These are phyloP conservation scores for Leucoraja erinaceus DNA, from an alignment of 2,113 vertebrate genomes.

Conservation along the genomic window DNA sequence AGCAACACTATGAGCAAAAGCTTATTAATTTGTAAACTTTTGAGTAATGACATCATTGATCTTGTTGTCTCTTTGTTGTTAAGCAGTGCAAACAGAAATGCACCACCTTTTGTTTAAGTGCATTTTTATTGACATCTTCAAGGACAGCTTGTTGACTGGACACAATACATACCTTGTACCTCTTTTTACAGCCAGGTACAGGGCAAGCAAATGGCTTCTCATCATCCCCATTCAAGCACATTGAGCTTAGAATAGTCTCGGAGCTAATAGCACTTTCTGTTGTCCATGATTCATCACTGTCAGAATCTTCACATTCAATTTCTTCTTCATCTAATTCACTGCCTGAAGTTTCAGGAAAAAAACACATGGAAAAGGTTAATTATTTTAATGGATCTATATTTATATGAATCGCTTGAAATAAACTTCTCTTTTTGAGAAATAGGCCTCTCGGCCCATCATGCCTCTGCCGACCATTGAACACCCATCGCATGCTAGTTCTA, in stretches of 20 bases:
- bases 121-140: constrained; percentile 41
- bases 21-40: constrained; percentile 49
- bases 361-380: neutral
- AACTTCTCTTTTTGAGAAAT: neutral
- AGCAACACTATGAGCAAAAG: constrained; percentile 55
- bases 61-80: neutral
- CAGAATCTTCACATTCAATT: constrained; percentile 56
- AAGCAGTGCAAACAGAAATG: constrained; percentile 19
- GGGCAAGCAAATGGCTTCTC: constrained; percentile 59
- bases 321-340: constrained; percentile 53
- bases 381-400: constrained; percentile 45
- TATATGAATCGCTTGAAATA: constrained; percentile 49
- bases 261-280: constrained; percentile 66
- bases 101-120: constrained; percentile 22
- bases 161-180: constrained; percentile 44
- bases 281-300: constrained; percentile 66
- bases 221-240: constrained; percentile 49
- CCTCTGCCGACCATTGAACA: no score
- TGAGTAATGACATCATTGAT: constrained; percentile 42
- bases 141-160: constrained; percentile 52
- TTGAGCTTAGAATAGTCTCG: constrained; percentile 54
- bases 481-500: no score
- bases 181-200: constrained; percentile 44
- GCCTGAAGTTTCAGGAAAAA: constrained; percentile 47
- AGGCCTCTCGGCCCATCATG: no score